Evolutionary conservation across 2,113 vertebrate species (phyloP).

Genomic region (Anguilla rostrata): DNA sequence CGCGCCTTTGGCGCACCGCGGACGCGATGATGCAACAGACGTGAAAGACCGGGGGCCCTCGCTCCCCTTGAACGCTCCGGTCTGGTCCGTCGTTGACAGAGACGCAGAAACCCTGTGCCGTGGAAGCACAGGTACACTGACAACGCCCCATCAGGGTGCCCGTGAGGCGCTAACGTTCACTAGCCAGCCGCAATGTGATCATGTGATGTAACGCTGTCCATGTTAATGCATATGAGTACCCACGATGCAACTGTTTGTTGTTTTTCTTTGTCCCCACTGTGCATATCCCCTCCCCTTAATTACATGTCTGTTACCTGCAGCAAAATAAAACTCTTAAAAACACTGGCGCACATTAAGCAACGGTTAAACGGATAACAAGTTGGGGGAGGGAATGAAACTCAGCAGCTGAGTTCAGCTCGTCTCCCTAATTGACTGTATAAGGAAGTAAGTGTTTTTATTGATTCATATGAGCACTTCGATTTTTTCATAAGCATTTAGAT

Average conservation of each 20-base stretch:
- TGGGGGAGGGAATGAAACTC: neutral
- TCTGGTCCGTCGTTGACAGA: neutral
- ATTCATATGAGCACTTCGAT: neutral
- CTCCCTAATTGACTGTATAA: neutral
- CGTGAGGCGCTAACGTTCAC: neutral
- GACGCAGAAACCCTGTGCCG: neutral
- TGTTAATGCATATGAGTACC: neutral
- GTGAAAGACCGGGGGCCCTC: neutral
- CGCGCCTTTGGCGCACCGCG: neutral
- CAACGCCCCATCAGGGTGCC: neutral
- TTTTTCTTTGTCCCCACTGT: neutral
- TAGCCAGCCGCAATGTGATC: neutral
- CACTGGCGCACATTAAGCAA: neutral
- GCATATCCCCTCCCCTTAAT: neutral
- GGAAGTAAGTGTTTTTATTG: neutral
- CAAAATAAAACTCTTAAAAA: neutral
- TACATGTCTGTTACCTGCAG: neutral
- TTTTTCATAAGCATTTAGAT: slow-evolving; percentile 3
- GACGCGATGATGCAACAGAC: neutral
- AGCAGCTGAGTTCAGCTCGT: neutral
- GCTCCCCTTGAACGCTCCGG: neutral
- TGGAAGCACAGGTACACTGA: neutral
- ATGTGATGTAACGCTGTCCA: neutral
- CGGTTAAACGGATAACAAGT: neutral
- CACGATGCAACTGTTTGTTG: neutral